Conservation (phyloP, 2,888 invertebrate genomes). For the Drosophila prostipennis region DNA sequence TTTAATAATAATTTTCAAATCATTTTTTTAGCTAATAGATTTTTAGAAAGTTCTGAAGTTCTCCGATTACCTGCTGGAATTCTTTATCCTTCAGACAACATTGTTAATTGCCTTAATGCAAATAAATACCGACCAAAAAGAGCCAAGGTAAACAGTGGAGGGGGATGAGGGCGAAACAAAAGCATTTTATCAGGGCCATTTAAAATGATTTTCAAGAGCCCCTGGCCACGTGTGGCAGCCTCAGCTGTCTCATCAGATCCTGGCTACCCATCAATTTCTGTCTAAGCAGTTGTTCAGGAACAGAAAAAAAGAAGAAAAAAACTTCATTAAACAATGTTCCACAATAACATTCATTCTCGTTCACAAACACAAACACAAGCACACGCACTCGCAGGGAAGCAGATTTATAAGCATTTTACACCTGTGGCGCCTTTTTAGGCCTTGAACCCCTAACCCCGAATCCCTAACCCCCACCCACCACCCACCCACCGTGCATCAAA, state of each 20-base stretch:
- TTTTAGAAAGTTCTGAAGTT: too few relatives aligned
- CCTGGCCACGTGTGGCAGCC: not conserved
- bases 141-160: not conserved
- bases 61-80: too few relatives aligned
- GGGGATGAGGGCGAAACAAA: conserved; percentile 2
- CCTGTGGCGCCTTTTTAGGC: conserved; percentile 55
- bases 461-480: not conserved
- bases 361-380: conserved; percentile 17
- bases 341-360: conserved; percentile 61
- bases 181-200: conserved; percentile 14
- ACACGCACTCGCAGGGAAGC: conserved; percentile 5
- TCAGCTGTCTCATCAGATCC: conserved; percentile 25
- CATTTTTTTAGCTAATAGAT: too few relatives aligned
- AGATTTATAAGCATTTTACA: conserved; percentile 69
- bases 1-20: too few relatives aligned
- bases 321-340: conserved; percentile 62
- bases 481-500: conserved; percentile 16
- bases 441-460: not conserved
- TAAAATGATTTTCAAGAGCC: conserved; percentile 13
- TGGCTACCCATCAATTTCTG: conserved; percentile 24
- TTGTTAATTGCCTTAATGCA: conserved; percentile 34
- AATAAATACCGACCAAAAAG: conserved; percentile 22
- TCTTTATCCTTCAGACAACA: too few relatives aligned
- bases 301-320: conserved; percentile 34
- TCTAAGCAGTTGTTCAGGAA: conserved; percentile 25